Evolutionary conservation across 2,113 vertebrate genomes (phyloP).

Genomic region (Tupaia chinensis): DNA sequence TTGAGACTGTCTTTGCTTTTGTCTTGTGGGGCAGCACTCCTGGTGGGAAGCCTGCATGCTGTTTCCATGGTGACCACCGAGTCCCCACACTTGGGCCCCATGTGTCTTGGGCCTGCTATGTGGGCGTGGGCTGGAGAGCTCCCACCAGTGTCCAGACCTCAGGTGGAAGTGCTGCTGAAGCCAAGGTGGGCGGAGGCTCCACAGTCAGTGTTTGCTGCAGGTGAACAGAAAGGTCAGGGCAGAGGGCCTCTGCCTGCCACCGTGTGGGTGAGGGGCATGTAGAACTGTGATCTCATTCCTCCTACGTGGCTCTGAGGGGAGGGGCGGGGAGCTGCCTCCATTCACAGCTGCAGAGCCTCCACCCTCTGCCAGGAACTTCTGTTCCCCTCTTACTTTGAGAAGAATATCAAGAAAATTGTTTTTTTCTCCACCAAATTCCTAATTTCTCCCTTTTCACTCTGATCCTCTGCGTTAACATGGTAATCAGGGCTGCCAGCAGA

Average conservation of each 20-base stretch:
- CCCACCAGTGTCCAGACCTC: too few species aligned
- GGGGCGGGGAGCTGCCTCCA: neutral
- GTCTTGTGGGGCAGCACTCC: neutral
- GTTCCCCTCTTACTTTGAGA: neutral
- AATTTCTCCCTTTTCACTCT: neutral
- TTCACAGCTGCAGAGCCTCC: accelerated
- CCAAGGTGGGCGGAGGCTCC: accelerated
- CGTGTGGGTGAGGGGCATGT: accelerated
- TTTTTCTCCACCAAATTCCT: neutral
- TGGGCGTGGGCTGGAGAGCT: too few species aligned
- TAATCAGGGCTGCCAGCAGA: neutral
- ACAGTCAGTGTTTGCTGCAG: accelerated
- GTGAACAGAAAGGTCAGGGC: accelerated
- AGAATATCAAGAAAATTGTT: neutral
- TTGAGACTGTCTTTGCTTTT: neutral
- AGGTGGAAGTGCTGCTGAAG: accelerated
- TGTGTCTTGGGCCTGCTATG: too few species aligned
- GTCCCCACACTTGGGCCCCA: too few species aligned
- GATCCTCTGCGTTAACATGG: neutral
- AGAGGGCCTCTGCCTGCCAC: accelerated
- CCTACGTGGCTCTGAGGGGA: accelerated
- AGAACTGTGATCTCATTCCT: accelerated
- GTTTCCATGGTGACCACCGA: neutral
- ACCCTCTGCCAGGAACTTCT: accelerated
- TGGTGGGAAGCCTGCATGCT: neutral